phyloP scores from a whole-genome alignment of 2,888 invertebrate species.

The Drosophila sordidula region DNA sequence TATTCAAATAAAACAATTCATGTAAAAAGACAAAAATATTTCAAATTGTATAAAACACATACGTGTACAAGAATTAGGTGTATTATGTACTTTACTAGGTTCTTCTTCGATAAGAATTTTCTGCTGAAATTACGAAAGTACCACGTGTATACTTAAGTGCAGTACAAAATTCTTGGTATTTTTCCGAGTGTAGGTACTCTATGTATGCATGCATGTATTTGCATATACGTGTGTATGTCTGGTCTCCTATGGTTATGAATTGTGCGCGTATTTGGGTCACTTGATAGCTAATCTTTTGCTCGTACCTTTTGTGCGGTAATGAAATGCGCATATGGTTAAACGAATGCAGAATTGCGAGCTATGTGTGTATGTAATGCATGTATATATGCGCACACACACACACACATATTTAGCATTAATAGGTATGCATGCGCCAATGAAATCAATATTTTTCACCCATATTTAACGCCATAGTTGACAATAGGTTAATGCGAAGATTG shows the following conservation, averaged over 20 bases:
- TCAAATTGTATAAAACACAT: too few relatives aligned
- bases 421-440: conserved; percentile 17
- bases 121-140: too few relatives aligned
- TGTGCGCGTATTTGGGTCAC: conserved; percentile 40
- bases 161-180: neutral
- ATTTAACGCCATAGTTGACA: conserved; percentile 19
- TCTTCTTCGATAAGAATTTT: too few relatives aligned
- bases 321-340: conserved; percentile 50
- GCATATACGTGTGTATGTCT: conserved; percentile 7
- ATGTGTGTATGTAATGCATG: conserved; percentile 5
- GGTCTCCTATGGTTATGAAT: neutral
- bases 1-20: too few relatives aligned
- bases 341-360: conserved; percentile 29
- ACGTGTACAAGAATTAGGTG: too few relatives aligned
- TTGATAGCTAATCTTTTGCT: conserved; percentile 51
- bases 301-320: conserved; percentile 53
- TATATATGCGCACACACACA: neutral
- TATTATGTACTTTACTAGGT: too few relatives aligned
- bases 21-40: too few relatives aligned
- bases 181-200: neutral
- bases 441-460: conserved; percentile 54
- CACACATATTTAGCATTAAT: neutral
- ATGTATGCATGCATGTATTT: conserved; percentile 2
- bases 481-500: conserved; percentile 12
- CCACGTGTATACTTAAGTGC: too few relatives aligned